These are phyloP conservation scores for Dione juno DNA, from an alignment of 2,888 invertebrate genomes.

Conservation along the genomic window DNA sequence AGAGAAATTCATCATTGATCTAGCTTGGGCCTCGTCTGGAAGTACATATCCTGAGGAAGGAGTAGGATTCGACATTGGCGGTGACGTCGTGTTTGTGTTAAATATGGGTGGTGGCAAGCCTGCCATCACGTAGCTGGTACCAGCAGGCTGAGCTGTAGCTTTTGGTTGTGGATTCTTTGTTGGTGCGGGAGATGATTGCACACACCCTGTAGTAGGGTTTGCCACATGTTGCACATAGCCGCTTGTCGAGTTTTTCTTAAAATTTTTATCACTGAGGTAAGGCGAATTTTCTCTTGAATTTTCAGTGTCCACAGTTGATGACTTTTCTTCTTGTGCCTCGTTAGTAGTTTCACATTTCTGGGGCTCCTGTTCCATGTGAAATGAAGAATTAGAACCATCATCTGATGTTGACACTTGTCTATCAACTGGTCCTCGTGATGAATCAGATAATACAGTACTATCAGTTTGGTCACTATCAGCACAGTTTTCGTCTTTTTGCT, in stretches of 20 bases:
- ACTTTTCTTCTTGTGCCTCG: constrained; percentile 56
- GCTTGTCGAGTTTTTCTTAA: constrained; percentile 66
- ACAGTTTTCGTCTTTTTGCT: constrained; percentile 69
- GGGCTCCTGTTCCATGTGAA: constrained; percentile 67
- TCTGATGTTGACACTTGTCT: constrained; percentile 73
- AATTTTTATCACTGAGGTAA: constrained; percentile 64
- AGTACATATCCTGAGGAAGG: constrained; percentile 71
- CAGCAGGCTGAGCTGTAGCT: constrained; percentile 58
- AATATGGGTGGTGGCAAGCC: constrained; percentile 71
- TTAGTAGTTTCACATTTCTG: constrained; percentile 56
- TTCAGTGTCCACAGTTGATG: constrained; percentile 62
- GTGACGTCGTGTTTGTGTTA: constrained; percentile 63
- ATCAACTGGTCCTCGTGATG: constrained; percentile 66
- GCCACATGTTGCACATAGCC: constrained; percentile 65
- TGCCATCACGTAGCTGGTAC: constrained; percentile 77
- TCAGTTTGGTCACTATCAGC: constrained; percentile 76
- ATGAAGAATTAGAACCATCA: constrained; percentile 72
- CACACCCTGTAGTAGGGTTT: constrained; percentile 60
- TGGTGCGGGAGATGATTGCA: constrained; percentile 61
- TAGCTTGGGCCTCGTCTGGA: constrained; percentile 67
- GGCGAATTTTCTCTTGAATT: constrained; percentile 64
- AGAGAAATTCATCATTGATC: constrained; percentile 67
- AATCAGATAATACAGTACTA: constrained; percentile 76
- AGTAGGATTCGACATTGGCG: constrained; percentile 55
- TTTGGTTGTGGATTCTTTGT: constrained; percentile 52